A percentile compares a stretch with the other conserved stretches of the same genome.
Evolutionary conservation across 2,797 vertebrate genomes (phyloP).

Genomic region (Hypotaenidia okinawae): DNA sequence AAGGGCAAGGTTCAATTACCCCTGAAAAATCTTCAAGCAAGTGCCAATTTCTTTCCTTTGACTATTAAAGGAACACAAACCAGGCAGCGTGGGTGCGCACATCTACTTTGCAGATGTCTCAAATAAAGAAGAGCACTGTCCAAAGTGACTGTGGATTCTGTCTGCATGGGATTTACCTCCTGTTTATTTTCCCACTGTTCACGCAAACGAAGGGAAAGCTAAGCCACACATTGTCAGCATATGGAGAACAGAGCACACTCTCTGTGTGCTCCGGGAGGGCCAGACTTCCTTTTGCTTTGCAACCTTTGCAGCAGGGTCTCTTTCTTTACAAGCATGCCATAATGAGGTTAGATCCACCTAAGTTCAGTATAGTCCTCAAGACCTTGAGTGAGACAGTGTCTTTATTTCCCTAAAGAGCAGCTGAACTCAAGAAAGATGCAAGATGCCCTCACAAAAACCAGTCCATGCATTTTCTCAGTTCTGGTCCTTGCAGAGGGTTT

Average conservation of each 20-base stretch:
- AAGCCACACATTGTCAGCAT: background rate
- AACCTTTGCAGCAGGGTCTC: background rate
- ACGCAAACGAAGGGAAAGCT: background rate
- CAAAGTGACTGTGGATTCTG: background rate
- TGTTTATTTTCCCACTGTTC: background rate
- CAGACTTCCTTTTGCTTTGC: background rate
- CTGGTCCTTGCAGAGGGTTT: background rate
- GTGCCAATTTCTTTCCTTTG: background rate
- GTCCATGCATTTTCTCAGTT: background rate
- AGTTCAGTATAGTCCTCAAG: background rate
- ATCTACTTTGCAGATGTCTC: background rate
- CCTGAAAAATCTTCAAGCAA: background rate
- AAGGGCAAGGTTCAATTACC: background rate
- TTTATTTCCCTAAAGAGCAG: background rate
- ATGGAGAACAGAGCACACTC: background rate
- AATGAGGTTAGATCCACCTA: background rate
- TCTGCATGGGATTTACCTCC: background rate
- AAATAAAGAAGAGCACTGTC: background rate
- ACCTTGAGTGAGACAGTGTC: background rate
- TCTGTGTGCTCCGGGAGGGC: background rate
- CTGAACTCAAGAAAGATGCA: background rate
- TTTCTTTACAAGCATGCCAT: background rate
- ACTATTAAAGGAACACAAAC: background rate
- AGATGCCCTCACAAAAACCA: rapidly evolving
- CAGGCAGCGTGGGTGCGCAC: background rate